Base-by-base conservation (phyloP, 2,113 vertebrate species). In the Morone chrysops region DNA sequence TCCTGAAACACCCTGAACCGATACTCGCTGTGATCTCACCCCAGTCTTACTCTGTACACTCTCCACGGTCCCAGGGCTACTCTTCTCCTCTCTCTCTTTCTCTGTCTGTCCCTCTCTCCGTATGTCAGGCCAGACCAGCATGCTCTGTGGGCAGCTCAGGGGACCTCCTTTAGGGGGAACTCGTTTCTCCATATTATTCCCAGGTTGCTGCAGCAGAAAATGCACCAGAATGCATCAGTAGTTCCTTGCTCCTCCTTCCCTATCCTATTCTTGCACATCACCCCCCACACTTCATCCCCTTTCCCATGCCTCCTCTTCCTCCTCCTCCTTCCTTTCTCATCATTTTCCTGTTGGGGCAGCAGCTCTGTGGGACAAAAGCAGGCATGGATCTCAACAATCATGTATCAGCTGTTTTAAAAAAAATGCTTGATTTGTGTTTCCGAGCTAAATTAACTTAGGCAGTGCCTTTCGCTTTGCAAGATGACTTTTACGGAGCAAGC, bases 191-290 rank as follows among this genome's bases (percentile, higher is more conserved):
- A 20, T 75, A 61, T 88, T 89, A 86, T 90, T 94, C 91, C 87
- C 92, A 65, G 5, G 84, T 48, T 92, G 92, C 89, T 93, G 93
- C 92, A 90, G 92, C 86, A 92, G 80, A 93, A 92, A 92, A 92
- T 92, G 90, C 84, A 11, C 87, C 82, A 93, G 80, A 90, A 91
- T 90, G 86, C 91, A 92, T 91, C 91, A 91, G 84, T 89, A 75
- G 81, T 82, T 90, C 75, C 84, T 75, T 1, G 2, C 66, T 75
- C 53, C 70, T 25, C 22, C 57, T 81, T 78, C 53, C 20, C 40
- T 63, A n/a, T 72, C 74, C 81, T 72, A 4, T 69, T 72, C 0
- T 66, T 47, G 48, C 78, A 70, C 51, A 17, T 47, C 70, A 48
- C 25, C 57, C 66, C 57, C 72, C 25, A 8, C 51, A 51, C 65